Percentiles rank a stretch among this genome's conserved stretches.
Evolutionary conservation across 2,888 invertebrate species (phyloP).

Genomic region (Harpagoxenus sublaevis): DNA sequence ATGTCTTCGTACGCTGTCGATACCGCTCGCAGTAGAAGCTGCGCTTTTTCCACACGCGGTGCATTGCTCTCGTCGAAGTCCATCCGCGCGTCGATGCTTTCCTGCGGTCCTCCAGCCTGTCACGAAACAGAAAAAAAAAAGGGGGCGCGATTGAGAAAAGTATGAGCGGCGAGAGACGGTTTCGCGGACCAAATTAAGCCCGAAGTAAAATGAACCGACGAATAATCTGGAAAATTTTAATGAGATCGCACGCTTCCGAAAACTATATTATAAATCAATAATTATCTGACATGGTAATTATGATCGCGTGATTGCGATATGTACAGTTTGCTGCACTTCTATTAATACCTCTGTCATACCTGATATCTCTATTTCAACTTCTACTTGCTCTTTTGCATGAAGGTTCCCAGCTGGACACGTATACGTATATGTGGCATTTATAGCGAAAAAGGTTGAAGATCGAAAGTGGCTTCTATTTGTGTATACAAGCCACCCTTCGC

Average conservation of each 20-base stretch:
- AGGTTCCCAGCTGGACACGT: background rate
- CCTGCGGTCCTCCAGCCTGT: slow-evolving; percentile 52
- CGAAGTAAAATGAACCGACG: slow-evolving; percentile 46
- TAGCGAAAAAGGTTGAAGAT: slow-evolving; percentile 39
- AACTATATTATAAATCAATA: background rate
- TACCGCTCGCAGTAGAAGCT: slow-evolving; percentile 67
- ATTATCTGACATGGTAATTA: background rate
- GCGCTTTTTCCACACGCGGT: slow-evolving; percentile 66
- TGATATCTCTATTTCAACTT: background rate
- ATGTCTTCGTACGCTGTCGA: slow-evolving; percentile 72
- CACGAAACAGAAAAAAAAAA: slow-evolving; percentile 49
- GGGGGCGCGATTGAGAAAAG: slow-evolving; percentile 45
- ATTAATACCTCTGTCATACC: background rate
- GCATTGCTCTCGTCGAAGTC: slow-evolving; percentile 71
- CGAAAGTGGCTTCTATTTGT: slow-evolving; percentile 38
- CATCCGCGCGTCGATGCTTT: slow-evolving; percentile 63
- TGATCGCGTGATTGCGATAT: background rate
- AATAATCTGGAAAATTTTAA: slow-evolving; percentile 12
- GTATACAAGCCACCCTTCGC: slow-evolving; percentile 37
- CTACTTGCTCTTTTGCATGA: background rate
- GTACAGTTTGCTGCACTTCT: background rate
- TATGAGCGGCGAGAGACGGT: slow-evolving; percentile 33
- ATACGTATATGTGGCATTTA: background rate
- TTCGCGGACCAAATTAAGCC: slow-evolving; percentile 54
- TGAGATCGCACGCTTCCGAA: background rate